phyloP scores from a whole-genome alignment of 1,140 invertebrate species.

The Eueides isabella region DNA sequence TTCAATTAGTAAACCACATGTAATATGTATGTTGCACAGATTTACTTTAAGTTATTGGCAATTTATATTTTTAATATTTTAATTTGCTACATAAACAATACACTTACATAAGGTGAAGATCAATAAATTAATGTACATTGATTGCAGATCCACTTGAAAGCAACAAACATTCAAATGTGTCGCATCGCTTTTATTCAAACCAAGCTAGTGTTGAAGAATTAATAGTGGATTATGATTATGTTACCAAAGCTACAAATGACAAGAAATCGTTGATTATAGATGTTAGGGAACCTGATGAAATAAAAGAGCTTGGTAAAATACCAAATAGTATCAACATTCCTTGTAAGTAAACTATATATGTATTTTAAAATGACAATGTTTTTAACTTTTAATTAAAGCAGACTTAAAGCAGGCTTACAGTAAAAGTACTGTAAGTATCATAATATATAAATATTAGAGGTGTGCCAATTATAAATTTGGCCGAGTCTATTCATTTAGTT shows the following conservation, averaged over 20 bases:
- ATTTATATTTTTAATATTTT: background rate
- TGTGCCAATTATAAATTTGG: too few species aligned
- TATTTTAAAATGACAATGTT: background rate
- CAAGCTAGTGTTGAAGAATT: conserved; percentile 49
- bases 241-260: conserved; percentile 74
- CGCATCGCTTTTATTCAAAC: conserved; percentile 47
- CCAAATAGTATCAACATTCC: conserved; percentile 86
- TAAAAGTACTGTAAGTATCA: too few species aligned
- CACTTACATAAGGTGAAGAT: too few species aligned
- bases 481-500: too few species aligned
- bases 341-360: conserved; percentile 72
- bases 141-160: background rate
- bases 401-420: too few species aligned
- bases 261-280: conserved; percentile 81
- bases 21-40: background rate
- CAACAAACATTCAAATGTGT: background rate
- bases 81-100: background rate
- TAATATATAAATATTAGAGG: too few species aligned
- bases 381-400: conserved; percentile 10
- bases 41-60: background rate
- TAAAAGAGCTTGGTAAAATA: conserved; percentile 84
- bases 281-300: conserved; percentile 84
- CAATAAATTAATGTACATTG: background rate
- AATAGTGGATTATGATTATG: conserved; percentile 81
- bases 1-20: background rate